These are phyloP conservation scores for Xestia c-nigrum DNA, from an alignment of 2,888 invertebrate genomes.

Conservation along the genomic window DNA sequence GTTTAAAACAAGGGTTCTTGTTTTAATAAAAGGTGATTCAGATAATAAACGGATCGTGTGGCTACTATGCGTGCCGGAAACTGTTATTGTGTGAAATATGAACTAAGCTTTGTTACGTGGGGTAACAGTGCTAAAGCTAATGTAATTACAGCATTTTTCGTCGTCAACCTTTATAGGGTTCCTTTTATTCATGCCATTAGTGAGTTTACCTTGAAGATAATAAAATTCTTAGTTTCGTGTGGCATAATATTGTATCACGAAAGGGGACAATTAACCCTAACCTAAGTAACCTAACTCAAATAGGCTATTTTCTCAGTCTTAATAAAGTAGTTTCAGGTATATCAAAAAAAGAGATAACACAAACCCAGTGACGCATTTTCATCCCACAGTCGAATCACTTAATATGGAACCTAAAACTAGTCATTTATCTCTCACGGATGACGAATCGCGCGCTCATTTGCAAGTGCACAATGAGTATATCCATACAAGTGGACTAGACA, in stretches of 20 bases:
- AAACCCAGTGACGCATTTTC: constrained; percentile 29
- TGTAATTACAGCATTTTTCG: constrained; percentile 43
- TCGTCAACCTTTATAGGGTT: constrained; percentile 28
- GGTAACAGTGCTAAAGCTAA: constrained; percentile 31
- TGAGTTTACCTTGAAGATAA: constrained; percentile 42
- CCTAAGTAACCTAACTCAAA: neutral
- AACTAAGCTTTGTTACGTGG: constrained; percentile 55
- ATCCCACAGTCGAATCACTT: constrained; percentile 38
- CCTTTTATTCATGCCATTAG: constrained; percentile 14
- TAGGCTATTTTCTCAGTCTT: neutral
- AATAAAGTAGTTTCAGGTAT: neutral
- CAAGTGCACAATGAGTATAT: constrained; percentile 28
- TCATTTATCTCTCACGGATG: constrained; percentile 22
- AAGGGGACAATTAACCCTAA: constrained; percentile 9
- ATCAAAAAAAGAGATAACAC: neutral
- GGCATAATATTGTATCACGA: constrained; percentile 22
- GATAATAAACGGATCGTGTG: constrained; percentile 29
- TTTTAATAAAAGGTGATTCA: constrained; percentile 22
- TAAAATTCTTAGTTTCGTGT: neutral
- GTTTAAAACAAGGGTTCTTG: neutral
- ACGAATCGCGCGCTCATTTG: constrained; percentile 39
- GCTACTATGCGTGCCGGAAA: constrained; percentile 55
- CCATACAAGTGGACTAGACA: constrained; percentile 46
- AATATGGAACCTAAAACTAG: constrained; percentile 18
- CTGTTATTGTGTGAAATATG: constrained; percentile 54